Evolutionary conservation across 2,888 invertebrate genomes (phyloP).

Genomic region (Apantesis nais): DNA sequence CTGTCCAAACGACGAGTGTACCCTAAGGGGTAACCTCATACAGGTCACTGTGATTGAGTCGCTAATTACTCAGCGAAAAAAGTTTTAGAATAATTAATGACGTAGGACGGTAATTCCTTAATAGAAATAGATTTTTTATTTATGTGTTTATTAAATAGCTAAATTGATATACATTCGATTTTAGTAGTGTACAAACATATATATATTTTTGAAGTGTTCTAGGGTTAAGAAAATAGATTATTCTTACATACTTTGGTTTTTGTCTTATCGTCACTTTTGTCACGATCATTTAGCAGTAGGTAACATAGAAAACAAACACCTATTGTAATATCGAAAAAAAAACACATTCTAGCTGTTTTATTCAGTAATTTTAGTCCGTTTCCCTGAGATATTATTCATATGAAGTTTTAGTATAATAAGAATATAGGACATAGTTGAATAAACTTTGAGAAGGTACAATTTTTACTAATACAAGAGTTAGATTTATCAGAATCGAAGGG

Average conservation of each 20-base stretch:
- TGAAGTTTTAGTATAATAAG: neutral
- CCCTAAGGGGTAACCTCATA: neutral
- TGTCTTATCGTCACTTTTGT: no score
- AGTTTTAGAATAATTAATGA: neutral
- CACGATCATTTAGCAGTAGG: no score
- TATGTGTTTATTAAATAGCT: neutral
- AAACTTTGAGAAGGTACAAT: slow-evolving; percentile 16
- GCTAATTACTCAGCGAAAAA: neutral
- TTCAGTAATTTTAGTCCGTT: neutral
- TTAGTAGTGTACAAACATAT: no score
- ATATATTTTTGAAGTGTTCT: no score
- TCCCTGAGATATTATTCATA: neutral
- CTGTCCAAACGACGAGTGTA: neutral
- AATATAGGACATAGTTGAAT: slow-evolving; percentile 12
- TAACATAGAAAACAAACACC: no score
- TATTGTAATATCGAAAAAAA: neutral
- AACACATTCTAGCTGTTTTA: neutral
- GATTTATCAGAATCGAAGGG: slow-evolving; percentile 36
- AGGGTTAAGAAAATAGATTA: no score
- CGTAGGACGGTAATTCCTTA: neutral
- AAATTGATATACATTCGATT: neutral
- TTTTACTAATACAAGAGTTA: slow-evolving; percentile 23
- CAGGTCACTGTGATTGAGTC: neutral
- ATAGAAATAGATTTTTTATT: neutral
- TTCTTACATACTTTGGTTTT: no score